phyloP scores from a whole-genome alignment of 2,797 vertebrate genomes.

The Karalla daura region DNA sequence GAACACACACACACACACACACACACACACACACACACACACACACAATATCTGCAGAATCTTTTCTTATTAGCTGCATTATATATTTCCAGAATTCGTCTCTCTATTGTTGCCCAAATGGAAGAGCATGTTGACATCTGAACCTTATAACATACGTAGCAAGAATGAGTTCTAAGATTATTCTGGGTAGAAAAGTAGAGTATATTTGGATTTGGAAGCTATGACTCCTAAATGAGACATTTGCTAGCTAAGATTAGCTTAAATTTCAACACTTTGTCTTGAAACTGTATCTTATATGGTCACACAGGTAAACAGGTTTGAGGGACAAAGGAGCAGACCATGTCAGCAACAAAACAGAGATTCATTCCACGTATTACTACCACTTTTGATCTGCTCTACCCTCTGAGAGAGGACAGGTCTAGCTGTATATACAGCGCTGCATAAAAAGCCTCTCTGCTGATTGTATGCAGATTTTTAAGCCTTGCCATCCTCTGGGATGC shows the following conservation, averaged over 20 bases:
- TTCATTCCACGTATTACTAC: not conserved
- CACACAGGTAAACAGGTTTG: not conserved
- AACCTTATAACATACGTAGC: too few relatives aligned
- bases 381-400: not conserved
- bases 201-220: too few relatives aligned
- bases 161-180: too few relatives aligned
- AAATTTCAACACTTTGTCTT: not conserved
- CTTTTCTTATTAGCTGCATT: too few relatives aligned
- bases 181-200: too few relatives aligned
- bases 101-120: too few relatives aligned
- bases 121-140: too few relatives aligned
- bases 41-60: not conserved
- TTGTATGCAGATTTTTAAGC: not conserved
- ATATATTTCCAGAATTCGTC: too few relatives aligned
- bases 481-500: constrained; percentile 2
- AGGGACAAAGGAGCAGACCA: not conserved
- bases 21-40: constrained; percentile 7
- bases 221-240: too few relatives aligned
- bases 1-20: not conserved
- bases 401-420: not conserved
- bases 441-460: not conserved
- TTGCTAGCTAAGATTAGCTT: too few relatives aligned
- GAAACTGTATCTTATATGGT: too few relatives aligned
- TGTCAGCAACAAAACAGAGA: not conserved
- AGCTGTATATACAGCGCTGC: not conserved